Evolutionary conservation across 2,113 vertebrate species (phyloP), one percentile per base, ranked within the genome.

Genomic region (Zosterops borbonicus): DNA sequence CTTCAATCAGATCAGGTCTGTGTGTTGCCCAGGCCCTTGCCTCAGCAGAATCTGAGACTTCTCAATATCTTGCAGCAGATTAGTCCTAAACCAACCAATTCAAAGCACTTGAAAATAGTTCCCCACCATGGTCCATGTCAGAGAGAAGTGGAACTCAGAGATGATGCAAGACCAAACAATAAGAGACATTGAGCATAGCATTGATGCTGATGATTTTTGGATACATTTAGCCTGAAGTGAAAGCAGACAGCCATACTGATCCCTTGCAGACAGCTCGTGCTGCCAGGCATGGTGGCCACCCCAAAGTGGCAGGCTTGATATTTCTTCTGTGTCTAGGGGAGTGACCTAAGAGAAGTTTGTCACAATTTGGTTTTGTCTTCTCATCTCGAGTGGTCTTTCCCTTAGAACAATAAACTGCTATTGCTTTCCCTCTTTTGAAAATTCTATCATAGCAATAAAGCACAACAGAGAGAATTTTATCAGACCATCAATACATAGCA

Each of bases 161-260:
- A 55, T 59, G 35, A 46, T 1, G 0, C 21, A 53, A 77, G 5
- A 16, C 19, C 47, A 37, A 69, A 49, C 13, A 19, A 6, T 24
- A 18, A n/a, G 8, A 49, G 44, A 10, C 19, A 35, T 5, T 0
- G 0, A 91, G 10, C 3, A 8, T 12, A 11, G 4, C 22, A 18
- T 12, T 0, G 0, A 18, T n/a, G 64, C 11, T 53, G 56, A 31
- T 75, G 78, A 29, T 29, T 31, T 87, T 23, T n/a, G 11, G 44
- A 31, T 39, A 24, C 0, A 1, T 75, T 84, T 50, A 33, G 19
- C 23, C 33, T 56, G 23, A 37, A 27, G 5, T 31, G 11, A 11
- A 78, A 68, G 56, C 21, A 84, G 33, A 47, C 4, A 83, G 39
- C 31, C 9, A 3, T 67, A 31, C 19, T 44, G 13, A 13, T 19